A percentile compares a stretch with the other conserved stretches of the same genome.
phyloP scores from a whole-genome alignment of 2,113 vertebrate species.

The Rhodinocichla rosea region DNA sequence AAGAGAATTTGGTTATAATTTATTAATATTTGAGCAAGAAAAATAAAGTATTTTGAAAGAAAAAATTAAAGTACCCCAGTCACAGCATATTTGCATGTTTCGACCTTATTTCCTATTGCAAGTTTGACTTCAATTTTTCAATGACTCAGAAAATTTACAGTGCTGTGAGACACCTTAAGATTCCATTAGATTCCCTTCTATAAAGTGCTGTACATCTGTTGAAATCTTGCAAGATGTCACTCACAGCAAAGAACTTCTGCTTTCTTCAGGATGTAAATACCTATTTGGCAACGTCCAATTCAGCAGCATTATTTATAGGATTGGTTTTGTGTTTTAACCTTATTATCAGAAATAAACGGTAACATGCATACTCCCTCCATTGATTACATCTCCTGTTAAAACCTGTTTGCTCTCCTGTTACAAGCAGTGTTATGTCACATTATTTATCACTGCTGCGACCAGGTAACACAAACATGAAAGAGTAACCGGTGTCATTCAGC shows the following conservation, averaged over 20 bases:
- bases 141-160: neutral
- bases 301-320: neutral
- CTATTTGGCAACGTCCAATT: neutral
- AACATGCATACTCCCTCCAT: rapidly evolving
- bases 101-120: neutral
- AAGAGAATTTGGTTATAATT: neutral
- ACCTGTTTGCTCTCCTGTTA: neutral
- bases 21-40: neutral
- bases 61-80: neutral
- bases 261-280: neutral
- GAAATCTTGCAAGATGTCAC: neutral
- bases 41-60: neutral
- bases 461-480: neutral
- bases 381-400: neutral
- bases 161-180: neutral
- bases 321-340: neutral
- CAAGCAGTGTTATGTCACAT: neutral
- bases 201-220: neutral
- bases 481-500: neutral
- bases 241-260: neutral
- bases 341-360: neutral
- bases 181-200: neutral
- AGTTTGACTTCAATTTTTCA: neutral
- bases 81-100: neutral
- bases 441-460: neutral